Percentiles rank a stretch among this genome's conserved stretches.
Evolutionary conservation across 2,797 vertebrate species (phyloP).

Genomic region (Dromococcyx pavoninus): DNA sequence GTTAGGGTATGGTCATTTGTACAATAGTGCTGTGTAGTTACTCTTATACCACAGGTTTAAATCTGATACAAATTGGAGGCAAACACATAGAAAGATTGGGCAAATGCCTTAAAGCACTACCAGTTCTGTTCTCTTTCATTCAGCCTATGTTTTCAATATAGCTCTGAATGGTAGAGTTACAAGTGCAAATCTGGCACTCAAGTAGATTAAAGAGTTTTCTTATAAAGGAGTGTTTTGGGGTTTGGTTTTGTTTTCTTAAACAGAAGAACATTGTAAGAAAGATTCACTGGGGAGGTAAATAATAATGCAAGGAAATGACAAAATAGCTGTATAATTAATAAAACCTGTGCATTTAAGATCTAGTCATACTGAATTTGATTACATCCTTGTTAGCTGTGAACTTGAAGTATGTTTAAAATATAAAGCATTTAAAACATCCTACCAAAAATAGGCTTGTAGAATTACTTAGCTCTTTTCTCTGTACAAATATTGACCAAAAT

Average conservation of each 20-base stretch:
- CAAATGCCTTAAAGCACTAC: not conserved
- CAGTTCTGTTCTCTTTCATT: not conserved
- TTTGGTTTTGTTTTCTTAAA: not conserved
- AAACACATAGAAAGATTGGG: not conserved
- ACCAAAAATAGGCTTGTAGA: accelerated
- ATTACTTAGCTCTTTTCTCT: not conserved
- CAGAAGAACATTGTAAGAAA: not conserved
- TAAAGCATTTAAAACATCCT: not conserved
- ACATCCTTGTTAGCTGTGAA: not conserved
- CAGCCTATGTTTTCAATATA: not conserved
- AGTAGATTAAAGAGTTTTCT: not conserved
- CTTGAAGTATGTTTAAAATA: not conserved
- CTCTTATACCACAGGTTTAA: not conserved
- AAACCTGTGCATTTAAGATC: not conserved
- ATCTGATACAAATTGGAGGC: not conserved
- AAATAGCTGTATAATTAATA: not conserved
- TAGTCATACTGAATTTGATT: not conserved
- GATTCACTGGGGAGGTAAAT: not conserved
- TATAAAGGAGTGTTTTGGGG: not conserved
- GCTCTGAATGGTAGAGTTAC: not conserved
- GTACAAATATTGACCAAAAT: not conserved
- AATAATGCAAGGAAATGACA: not conserved
- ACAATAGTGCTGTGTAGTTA: not conserved
- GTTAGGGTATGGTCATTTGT: not conserved
- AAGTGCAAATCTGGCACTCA: not conserved